Conservation (phyloP, 2,797 vertebrate genomes). For the Pipistrellus pygmaeus region DNA sequence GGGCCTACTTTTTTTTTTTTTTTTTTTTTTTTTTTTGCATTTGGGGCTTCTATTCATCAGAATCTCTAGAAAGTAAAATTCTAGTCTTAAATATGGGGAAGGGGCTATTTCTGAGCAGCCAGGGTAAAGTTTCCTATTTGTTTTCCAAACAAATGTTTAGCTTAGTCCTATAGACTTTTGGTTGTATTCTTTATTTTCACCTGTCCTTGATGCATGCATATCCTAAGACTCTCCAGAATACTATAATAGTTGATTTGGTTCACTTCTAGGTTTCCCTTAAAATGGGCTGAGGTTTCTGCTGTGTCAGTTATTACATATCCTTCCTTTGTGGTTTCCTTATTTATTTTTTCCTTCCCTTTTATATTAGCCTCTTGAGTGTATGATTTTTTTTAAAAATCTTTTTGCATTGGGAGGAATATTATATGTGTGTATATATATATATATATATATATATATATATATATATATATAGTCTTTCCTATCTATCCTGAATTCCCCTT, state of each 20-base stretch:
- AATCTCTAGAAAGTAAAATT: neutral
- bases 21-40: neutral
- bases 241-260: neutral
- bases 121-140: neutral
- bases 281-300: neutral
- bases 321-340: constrained; percentile 27
- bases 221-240: neutral
- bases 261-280: neutral
- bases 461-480: neutral
- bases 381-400: neutral
- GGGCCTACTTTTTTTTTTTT: neutral
- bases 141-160: neutral
- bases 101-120: neutral
- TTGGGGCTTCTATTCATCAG: neutral
- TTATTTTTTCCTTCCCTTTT: neutral
- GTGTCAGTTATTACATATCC: neutral
- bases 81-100: neutral
- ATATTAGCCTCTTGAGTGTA: neutral
- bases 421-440: no score
- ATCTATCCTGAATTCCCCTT: neutral
- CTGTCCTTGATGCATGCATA: rapidly evolving
- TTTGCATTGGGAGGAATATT: constrained; percentile 2
- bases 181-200: neutral
- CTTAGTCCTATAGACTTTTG: neutral
- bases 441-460: neutral